A percentile compares a stretch with the other conserved stretches of the same genome.
Evolutionary conservation across 1,140 invertebrate genomes (phyloP).

Genomic region (Caligus rogercresseyi): DNA sequence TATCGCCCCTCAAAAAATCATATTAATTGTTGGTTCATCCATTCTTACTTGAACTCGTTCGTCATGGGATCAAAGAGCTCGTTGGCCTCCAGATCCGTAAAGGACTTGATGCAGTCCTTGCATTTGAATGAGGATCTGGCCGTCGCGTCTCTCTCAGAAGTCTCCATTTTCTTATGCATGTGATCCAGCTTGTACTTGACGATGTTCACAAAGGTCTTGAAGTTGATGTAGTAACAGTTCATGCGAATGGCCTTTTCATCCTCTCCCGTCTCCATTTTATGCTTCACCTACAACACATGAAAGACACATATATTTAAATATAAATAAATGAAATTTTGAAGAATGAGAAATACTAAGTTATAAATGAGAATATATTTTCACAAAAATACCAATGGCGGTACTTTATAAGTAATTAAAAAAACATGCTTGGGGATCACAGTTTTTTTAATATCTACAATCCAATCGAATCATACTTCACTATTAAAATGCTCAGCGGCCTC

Average conservation of each 20-base stretch:
- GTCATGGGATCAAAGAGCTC: slow-evolving; percentile 30
- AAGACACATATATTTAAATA: background rate
- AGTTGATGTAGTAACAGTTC: slow-evolving; percentile 95
- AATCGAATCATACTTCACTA: too few species aligned
- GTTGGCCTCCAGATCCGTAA: slow-evolving; percentile 39
- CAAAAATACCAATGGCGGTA: too few species aligned
- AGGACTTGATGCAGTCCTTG: slow-evolving; percentile 70
- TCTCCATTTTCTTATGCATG: slow-evolving; percentile 80
- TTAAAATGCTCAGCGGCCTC: too few species aligned
- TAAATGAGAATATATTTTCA: too few species aligned
- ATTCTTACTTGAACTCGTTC: slow-evolving; percentile 27
- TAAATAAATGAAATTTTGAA: background rate
- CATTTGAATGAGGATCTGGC: slow-evolving; percentile 82
- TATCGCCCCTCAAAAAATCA: too few species aligned
- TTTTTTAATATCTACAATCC: too few species aligned
- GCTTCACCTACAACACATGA: background rate
- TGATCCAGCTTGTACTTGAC: slow-evolving; percentile 91
- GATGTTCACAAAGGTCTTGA: slow-evolving; percentile 90
- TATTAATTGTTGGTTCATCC: slow-evolving; percentile 5
- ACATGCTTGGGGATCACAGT: too few species aligned
- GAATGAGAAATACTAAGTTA: too few species aligned
- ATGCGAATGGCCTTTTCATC: slow-evolving; percentile 93
- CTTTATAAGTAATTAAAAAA: too few species aligned
- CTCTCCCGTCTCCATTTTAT: slow-evolving; percentile 31
- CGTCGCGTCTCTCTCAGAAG: background rate